phyloP scores from a whole-genome alignment of 1,140 invertebrate species.

The Homarus americanus region DNA sequence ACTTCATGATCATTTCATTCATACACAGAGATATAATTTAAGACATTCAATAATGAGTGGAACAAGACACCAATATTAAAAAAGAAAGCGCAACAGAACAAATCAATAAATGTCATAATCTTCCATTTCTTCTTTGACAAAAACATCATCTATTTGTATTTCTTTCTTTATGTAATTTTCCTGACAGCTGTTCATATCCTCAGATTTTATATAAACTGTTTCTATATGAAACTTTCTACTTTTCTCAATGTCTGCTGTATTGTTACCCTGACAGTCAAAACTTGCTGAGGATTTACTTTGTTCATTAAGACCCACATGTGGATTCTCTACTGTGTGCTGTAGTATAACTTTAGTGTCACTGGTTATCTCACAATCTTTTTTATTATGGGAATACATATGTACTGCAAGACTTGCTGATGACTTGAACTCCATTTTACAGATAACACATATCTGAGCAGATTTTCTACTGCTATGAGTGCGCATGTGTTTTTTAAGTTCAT shows the following conservation, averaged over 20 bases:
- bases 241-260: not conserved
- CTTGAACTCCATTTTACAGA: not conserved
- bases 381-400: not conserved
- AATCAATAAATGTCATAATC: too few relatives aligned
- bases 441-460: not conserved
- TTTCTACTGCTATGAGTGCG: not conserved
- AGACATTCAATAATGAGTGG: too few relatives aligned
- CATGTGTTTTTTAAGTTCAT: not conserved
- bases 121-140: not conserved
- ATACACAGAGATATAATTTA: too few relatives aligned
- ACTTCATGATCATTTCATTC: too few relatives aligned
- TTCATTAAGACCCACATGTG: not conserved
- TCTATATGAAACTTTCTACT: not conserved
- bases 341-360: not conserved
- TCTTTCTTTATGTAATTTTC: not conserved
- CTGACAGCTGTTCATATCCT: not conserved
- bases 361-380: not conserved
- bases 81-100: too few relatives aligned
- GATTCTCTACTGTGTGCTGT: not conserved
- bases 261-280: not conserved
- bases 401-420: not conserved
- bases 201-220: not conserved
- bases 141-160: not conserved
- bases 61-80: too few relatives aligned
- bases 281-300: not conserved